These are phyloP conservation scores for Calliopum simillimum DNA, from an alignment of 2,888 invertebrate genomes.

Conservation along the genomic window DNA sequence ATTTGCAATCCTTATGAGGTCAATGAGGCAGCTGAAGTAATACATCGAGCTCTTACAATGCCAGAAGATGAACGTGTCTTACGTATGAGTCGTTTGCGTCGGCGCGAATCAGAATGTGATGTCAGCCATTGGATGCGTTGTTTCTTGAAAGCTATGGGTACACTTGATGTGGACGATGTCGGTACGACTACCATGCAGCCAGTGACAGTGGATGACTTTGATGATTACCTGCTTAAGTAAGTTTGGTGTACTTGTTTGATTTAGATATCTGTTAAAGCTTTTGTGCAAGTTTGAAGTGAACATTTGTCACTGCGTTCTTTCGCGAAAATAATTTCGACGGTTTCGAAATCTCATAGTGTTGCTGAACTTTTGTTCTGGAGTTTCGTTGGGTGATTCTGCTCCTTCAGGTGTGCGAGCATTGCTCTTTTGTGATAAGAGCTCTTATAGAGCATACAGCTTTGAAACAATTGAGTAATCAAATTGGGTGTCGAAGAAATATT, in stretches of 20 bases:
- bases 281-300: too few species aligned
- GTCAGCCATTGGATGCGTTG: conserved; percentile 91
- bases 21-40: conserved; percentile 87
- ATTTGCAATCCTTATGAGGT: conserved; percentile 91
- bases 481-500: too few species aligned
- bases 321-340: too few species aligned
- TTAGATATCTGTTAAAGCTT: too few species aligned
- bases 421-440: too few species aligned
- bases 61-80: conserved; percentile 88
- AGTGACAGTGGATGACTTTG: conserved; percentile 90
- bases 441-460: too few species aligned
- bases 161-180: conserved; percentile 83
- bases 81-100: conserved; percentile 85
- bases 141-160: conserved; percentile 89
- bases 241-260: conserved; percentile 50
- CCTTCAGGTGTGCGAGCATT: too few species aligned
- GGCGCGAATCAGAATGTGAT: conserved; percentile 84
- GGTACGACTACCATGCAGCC: conserved; percentile 89
- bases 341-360: too few species aligned
- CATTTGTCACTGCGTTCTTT: too few species aligned
- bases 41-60: conserved; percentile 89
- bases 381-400: too few species aligned
- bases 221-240: conserved; percentile 88
- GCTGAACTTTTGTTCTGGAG: too few species aligned
- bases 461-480: too few species aligned